These are phyloP conservation scores for Abramis brama DNA, from an alignment of 2,113 vertebrate genomes.

Conservation along the genomic window DNA sequence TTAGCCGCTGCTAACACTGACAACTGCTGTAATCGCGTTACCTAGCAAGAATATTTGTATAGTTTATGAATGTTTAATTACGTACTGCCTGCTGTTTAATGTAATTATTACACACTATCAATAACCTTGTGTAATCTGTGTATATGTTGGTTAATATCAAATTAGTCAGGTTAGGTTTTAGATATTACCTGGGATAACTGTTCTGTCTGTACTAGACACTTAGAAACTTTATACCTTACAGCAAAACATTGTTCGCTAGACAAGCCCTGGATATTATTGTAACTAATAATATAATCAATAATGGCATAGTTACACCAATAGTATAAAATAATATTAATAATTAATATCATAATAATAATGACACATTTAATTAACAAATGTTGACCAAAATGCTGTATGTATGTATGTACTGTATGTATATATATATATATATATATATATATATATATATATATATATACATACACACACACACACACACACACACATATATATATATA, in stretches of 20 bases:
- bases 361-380: no score
- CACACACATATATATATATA: no score
- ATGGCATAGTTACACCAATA: neutral
- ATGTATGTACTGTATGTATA: no score
- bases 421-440: no score
- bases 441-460: no score
- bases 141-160: neutral
- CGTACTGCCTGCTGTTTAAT: neutral
- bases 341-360: no score
- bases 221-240: neutral
- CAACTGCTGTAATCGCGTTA: neutral
- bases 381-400: no score
- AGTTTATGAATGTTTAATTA: neutral
- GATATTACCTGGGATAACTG: neutral
- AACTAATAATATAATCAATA: neutral
- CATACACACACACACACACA: no score
- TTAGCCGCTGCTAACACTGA: slow-evolving; percentile 26
- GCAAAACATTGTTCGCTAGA: neutral
- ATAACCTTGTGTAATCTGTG: neutral
- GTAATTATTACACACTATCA: neutral
- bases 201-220: no score
- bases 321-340: neutral
- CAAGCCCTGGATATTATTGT: neutral
- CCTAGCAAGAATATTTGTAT: neutral
- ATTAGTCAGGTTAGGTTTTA: neutral